phyloP scores from a whole-genome alignment of 1,140 invertebrate genomes.

The Anastrepha obliqua region DNA sequence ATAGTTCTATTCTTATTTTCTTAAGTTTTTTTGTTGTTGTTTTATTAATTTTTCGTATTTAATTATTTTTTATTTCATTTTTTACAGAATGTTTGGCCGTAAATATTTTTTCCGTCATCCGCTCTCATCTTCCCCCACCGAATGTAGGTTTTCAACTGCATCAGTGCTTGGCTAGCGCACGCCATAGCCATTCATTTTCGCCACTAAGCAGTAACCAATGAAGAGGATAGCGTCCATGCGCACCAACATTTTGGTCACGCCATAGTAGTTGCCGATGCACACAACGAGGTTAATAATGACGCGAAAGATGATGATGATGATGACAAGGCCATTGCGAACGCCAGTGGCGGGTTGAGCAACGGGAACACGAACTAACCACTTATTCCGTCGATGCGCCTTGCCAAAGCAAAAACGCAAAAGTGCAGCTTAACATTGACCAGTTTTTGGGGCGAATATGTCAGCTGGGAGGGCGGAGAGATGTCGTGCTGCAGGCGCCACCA shows the following conservation, averaged over 20 bases:
- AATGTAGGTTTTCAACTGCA: neutral
- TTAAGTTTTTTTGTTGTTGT: neutral
- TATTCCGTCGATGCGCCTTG: neutral
- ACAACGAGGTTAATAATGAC: slow-evolving; percentile 26
- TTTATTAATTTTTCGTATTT: neutral
- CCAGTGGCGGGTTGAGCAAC: neutral
- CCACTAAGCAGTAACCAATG: slow-evolving; percentile 6
- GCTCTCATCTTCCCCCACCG: neutral
- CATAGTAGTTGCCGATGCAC: slow-evolving; percentile 32
- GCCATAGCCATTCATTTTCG: neutral
- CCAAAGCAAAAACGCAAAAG: slow-evolving; percentile 11
- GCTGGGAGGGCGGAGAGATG: neutral
- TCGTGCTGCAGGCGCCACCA: neutral
- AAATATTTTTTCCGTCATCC: neutral
- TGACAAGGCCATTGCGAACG: slow-evolving; percentile 18
- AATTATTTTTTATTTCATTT: slow-evolving; percentile 4
- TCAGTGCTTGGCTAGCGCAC: neutral
- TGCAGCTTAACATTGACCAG: slow-evolving; percentile 10
- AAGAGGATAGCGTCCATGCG: neutral
- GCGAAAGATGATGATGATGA: slow-evolving; percentile 30
- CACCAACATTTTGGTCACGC: slow-evolving; percentile 36
- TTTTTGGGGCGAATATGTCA: neutral
- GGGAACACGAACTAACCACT: neutral
- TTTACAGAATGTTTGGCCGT: neutral
- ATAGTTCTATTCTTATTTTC: neutral